Conservation (phyloP, 2,797 vertebrate species). For the Distichodus sexfasciatus region DNA sequence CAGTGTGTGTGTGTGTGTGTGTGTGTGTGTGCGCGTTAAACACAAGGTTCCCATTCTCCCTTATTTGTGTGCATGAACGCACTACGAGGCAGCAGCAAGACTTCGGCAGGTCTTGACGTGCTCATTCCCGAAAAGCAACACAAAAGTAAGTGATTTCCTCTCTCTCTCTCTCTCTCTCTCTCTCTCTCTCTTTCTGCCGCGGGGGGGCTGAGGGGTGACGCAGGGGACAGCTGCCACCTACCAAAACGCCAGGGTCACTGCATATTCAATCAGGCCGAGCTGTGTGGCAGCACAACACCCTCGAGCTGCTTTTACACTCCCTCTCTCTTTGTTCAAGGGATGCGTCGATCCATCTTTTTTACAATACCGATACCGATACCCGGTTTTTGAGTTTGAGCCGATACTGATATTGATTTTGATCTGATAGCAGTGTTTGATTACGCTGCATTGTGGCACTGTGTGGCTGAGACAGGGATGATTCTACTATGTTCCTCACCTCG, state of each 20-base stretch:
- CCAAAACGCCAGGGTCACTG: neutral
- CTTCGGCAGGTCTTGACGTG: neutral
- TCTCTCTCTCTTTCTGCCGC: neutral
- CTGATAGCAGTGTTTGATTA: too few relatives aligned
- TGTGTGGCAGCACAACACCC: neutral
- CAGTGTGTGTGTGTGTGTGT: neutral
- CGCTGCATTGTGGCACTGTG: too few relatives aligned
- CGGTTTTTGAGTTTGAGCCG: too few relatives aligned
- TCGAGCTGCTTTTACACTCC: too few relatives aligned
- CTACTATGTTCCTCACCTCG: too few relatives aligned
- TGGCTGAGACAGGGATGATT: too few relatives aligned
- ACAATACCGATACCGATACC: too few relatives aligned
- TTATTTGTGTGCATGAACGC: conserved; percentile 2
- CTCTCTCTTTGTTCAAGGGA: too few relatives aligned
- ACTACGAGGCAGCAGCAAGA: neutral
- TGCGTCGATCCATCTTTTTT: too few relatives aligned
- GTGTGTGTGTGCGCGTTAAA: neutral
- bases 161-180: neutral
- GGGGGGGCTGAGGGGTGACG: neutral
- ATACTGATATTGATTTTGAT: too few relatives aligned
- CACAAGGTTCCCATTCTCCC: neutral
- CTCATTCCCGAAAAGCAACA: neutral
- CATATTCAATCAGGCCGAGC: conserved; percentile 2
- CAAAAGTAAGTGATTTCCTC: neutral
- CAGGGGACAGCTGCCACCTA: conserved; percentile 5